A percentile compares a stretch with the other conserved stretches of the same genome.
These are phyloP conservation scores for Otolemur crassicaudatus DNA, from an alignment of 2,797 vertebrate species.

Conservation along the genomic window DNA sequence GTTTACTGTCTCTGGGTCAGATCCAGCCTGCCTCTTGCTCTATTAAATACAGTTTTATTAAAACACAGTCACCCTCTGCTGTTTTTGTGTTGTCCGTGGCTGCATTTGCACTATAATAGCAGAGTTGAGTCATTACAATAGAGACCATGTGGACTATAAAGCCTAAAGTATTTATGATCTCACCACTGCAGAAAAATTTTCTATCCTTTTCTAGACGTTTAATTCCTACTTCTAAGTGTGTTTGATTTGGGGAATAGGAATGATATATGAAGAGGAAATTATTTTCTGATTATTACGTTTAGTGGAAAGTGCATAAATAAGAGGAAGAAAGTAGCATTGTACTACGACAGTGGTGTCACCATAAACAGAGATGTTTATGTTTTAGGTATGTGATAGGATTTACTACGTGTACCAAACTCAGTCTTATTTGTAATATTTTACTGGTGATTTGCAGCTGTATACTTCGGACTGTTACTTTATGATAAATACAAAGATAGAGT, in stretches of 20 bases:
- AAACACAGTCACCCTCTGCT: neutral
- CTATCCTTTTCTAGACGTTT: neutral
- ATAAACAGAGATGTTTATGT: neutral
- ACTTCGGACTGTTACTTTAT: neutral
- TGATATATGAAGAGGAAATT: neutral
- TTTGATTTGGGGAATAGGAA: neutral
- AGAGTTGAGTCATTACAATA: neutral
- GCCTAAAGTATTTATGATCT: neutral
- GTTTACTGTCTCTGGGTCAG: neutral
- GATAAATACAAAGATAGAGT: conserved; percentile 7
- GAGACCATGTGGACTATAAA: neutral
- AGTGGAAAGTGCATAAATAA: conserved; percentile 6
- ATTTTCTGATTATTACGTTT: conserved; percentile 22
- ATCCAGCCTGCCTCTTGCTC: neutral
- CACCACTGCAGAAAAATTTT: neutral
- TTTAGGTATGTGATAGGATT: conserved; percentile 20
- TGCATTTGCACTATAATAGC: neutral
- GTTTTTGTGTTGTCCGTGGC: neutral
- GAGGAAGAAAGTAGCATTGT: neutral
- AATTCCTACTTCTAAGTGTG: conserved; percentile 1
- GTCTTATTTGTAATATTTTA: conserved; percentile 43
- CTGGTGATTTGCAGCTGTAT: neutral
- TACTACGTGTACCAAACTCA: conserved; percentile 17
- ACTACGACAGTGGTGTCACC: neutral
- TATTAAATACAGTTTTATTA: conserved; percentile 24